phyloP scores from a whole-genome alignment of 2,113 vertebrate species.

The Accipiter cooperii region DNA sequence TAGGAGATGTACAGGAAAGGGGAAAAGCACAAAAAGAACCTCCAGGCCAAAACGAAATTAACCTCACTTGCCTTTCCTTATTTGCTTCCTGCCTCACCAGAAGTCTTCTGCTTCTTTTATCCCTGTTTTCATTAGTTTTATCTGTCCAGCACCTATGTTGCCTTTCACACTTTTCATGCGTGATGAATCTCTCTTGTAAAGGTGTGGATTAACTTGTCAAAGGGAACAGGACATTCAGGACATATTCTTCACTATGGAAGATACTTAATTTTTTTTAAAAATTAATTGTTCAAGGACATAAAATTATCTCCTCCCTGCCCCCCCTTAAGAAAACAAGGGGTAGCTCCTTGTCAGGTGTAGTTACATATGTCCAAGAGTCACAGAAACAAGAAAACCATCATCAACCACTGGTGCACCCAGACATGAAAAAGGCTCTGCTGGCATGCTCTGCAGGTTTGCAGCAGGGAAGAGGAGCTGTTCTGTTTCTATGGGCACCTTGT shows the following conservation, averaged over 20 bases:
- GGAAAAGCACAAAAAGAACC: background rate
- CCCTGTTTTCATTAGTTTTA: background rate
- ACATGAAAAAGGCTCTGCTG: background rate
- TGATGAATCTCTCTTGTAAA: background rate
- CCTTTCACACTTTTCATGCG: background rate
- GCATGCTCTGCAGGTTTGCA: background rate
- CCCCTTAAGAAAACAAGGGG: background rate
- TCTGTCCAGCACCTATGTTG: background rate
- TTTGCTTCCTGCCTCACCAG: background rate
- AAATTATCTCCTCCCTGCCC: too few relatives aligned
- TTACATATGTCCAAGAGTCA: background rate
- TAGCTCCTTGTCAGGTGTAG: background rate
- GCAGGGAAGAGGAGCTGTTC: background rate
- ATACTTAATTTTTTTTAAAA: background rate
- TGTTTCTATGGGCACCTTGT: background rate
- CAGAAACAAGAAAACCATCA: background rate
- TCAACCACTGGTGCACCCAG: background rate
- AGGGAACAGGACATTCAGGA: background rate
- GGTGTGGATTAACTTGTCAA: background rate
- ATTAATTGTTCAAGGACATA: background rate
- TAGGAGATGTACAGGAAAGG: background rate
- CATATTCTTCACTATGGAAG: background rate
- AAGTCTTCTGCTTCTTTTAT: background rate
- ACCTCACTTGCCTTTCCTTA: background rate
- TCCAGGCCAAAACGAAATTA: background rate